These are phyloP conservation scores for Leguminivora glycinivorella DNA, from an alignment of 1,140 invertebrate species.

Conservation along the genomic window DNA sequence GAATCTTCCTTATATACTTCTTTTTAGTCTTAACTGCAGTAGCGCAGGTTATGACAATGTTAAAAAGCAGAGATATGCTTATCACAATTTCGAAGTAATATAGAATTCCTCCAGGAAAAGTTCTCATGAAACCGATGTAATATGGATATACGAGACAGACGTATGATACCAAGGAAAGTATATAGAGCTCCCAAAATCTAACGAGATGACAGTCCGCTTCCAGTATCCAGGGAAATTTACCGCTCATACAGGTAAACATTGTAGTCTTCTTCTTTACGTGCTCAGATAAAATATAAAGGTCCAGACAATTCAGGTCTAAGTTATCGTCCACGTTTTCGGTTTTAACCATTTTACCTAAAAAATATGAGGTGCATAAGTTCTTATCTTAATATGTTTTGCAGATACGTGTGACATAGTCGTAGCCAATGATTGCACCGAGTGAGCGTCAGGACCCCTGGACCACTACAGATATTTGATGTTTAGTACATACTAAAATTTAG, in stretches of 20 bases:
- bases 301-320: slow-evolving; percentile 64
- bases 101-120: slow-evolving; percentile 53
- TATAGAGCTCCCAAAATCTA: slow-evolving; percentile 66
- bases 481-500: no score
- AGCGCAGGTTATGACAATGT: slow-evolving; percentile 53
- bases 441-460: no score
- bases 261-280: slow-evolving; percentile 62
- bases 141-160: slow-evolving; percentile 65
- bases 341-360: slow-evolving; percentile 55
- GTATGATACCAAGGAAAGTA: slow-evolving; percentile 58
- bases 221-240: slow-evolving; percentile 66
- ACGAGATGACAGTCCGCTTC: slow-evolving; percentile 62
- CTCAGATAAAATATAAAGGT: slow-evolving; percentile 69
- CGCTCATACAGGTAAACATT: slow-evolving; percentile 58
- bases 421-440: background rate
- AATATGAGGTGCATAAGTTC: background rate
- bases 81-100: slow-evolving; percentile 61
- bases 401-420: no score
- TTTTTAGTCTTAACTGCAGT: slow-evolving; percentile 71
- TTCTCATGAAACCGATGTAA: slow-evolving; percentile 60
- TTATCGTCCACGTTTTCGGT: slow-evolving; percentile 49
- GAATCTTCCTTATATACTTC: slow-evolving; percentile 58
- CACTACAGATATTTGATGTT: no score
- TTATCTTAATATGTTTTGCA: no score
- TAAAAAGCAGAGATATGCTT: slow-evolving; percentile 56